Evolutionary conservation across 2,888 invertebrate genomes (phyloP), one percentile per base, ranked within the genome.

Genomic region (Pollenia labialis): DNA sequence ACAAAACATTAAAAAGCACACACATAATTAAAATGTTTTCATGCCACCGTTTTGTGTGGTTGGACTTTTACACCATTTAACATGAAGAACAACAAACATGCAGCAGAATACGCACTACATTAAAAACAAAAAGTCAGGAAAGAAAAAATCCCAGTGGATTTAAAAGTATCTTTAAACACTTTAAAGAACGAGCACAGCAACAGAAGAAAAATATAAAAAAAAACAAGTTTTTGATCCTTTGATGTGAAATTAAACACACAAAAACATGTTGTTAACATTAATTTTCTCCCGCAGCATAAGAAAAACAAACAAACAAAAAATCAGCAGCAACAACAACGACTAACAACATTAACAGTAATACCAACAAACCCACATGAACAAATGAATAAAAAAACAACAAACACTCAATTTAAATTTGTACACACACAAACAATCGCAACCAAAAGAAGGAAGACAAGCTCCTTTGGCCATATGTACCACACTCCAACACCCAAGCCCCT

Each of bases 191-290:
- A 74, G 23, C 12, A 71, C 54, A 68, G 54, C 44, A 58, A 44
- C 23, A 62, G 2, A 16, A 16, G 60, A 62, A 76, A 56, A 52
- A 69, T 68, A 74, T 23, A 71, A 50, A 40, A 58, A 81, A 62
- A 74, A 85, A 85, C 85, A 68, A 72, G 85, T 81, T 77, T 69
- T 71, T 85, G 88, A 88, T 89, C 88, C 88, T 88, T 87, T 89
- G 88, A 89, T 87, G 89, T 89, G 87, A 88, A 89, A 85, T 89
- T 88, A 80, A 87, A 89, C 86, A 88, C 80, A 88, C 87, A 88
- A 87, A 88, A 92, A 92, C 92, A 92, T 89, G 92, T 89, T 92
- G 92, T 92, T 92, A 92, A 92, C 92, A 92, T 92, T 92, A 91
- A 92, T 92, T 92, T 91, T 89, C 89, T 88, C 90, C 90, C 91